Evolutionary conservation across 2,888 invertebrate species (phyloP).

Genomic region (Drosophila histrio): DNA sequence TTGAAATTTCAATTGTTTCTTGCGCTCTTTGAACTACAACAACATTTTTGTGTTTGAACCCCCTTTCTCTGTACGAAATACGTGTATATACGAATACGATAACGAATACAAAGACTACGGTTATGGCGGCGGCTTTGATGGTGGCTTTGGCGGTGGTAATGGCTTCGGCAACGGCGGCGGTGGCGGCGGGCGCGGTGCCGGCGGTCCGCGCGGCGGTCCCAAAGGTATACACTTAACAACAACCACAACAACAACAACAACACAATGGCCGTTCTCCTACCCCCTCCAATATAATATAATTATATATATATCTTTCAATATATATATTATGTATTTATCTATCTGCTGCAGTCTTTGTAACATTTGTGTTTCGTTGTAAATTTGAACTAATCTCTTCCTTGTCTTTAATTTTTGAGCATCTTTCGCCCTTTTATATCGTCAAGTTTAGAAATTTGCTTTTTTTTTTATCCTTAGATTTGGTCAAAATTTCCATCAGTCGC

Average conservation of each 20-base stretch:
- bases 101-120: constrained; percentile 87
- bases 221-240: constrained; percentile 88
- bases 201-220: constrained; percentile 92
- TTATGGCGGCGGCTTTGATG: constrained; percentile 85
- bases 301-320: background rate
- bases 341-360: constrained; percentile 18
- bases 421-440: background rate
- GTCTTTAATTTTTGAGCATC: constrained; percentile 45
- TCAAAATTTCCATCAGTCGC: constrained; percentile 71
- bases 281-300: background rate
- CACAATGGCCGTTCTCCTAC: constrained; percentile 6
- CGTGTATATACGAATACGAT: constrained; percentile 4
- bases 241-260: constrained; percentile 20
- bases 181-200: constrained; percentile 91
- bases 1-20: constrained; percentile 11
- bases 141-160: constrained; percentile 94
- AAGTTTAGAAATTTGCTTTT: constrained; percentile 21
- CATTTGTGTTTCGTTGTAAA: constrained; percentile 17
- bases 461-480: constrained; percentile 66
- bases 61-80: background rate
- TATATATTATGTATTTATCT: constrained; percentile 21
- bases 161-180: constrained; percentile 93
- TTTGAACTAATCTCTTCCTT: constrained; percentile 43
- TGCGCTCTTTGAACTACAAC: constrained; percentile 43
- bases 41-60: constrained; percentile 55